Percentiles rank a stretch among this genome's conserved stretches.
Conservation (phyloP, 2,888 invertebrate species). For the Scaptomyza polygonia region DNA sequence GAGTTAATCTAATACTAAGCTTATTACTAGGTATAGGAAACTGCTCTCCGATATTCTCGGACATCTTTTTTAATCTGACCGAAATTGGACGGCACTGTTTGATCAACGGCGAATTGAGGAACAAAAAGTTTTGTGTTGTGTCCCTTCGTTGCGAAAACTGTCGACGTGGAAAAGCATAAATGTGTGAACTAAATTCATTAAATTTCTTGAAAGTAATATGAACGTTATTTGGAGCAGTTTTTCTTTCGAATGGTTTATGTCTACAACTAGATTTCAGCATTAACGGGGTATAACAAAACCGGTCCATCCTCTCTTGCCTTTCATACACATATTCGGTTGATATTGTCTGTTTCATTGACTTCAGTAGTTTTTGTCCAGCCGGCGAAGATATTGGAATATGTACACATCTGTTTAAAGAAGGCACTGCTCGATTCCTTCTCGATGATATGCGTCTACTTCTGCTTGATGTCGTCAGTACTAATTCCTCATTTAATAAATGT, state of each 20-base stretch:
- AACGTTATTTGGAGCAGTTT: slow-evolving; percentile 61
- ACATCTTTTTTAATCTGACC: slow-evolving; percentile 82
- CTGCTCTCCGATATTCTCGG: slow-evolving; percentile 74
- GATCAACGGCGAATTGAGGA: slow-evolving; percentile 82
- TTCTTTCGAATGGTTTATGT: slow-evolving; percentile 82
- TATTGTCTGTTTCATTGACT: slow-evolving; percentile 85
- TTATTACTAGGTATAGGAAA: slow-evolving; percentile 66
- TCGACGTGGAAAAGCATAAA: slow-evolving; percentile 83
- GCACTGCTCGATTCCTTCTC: slow-evolving; percentile 84
- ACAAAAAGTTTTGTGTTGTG: slow-evolving; percentile 80
- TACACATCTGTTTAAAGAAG: slow-evolving; percentile 84
- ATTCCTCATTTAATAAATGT: slow-evolving; percentile 57
- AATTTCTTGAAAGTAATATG: slow-evolving; percentile 82
- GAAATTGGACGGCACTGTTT: slow-evolving; percentile 83
- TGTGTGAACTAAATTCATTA: slow-evolving; percentile 78
- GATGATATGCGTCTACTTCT: slow-evolving; percentile 82
- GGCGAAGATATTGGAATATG: slow-evolving; percentile 86
- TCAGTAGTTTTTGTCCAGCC: slow-evolving; percentile 85
- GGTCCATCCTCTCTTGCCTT: slow-evolving; percentile 85
- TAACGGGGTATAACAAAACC: slow-evolving; percentile 85
- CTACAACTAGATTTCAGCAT: slow-evolving; percentile 71
- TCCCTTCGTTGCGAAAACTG: slow-evolving; percentile 81
- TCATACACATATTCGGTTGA: slow-evolving; percentile 85
- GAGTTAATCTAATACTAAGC: slow-evolving; percentile 82
- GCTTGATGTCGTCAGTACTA: slow-evolving; percentile 56